These are phyloP conservation scores for Cottoperca gobio DNA, from an alignment of 2,797 vertebrate species.

Conservation along the genomic window DNA sequence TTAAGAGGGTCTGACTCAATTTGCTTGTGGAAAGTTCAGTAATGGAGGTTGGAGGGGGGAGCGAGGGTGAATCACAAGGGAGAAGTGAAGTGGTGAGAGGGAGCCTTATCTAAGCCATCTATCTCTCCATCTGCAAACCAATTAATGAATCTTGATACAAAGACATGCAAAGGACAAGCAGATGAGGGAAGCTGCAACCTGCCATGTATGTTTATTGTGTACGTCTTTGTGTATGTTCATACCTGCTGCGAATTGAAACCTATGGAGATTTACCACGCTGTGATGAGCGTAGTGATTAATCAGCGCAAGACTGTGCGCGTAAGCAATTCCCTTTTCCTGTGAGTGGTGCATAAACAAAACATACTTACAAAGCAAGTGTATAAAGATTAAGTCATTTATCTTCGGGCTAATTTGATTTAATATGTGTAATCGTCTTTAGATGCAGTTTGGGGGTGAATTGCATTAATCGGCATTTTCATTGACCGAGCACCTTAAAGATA, in stretches of 20 bases:
- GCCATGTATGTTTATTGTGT: slow-evolving; percentile 58
- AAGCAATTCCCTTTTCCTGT: slow-evolving; percentile 55
- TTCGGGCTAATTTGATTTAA: slow-evolving; percentile 65
- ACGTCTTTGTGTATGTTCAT: slow-evolving; percentile 34
- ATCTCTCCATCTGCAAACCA: slow-evolving; percentile 55
- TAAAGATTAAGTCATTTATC: slow-evolving; percentile 66
- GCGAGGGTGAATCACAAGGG: slow-evolving; percentile 49
- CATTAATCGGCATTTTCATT: slow-evolving; percentile 19
- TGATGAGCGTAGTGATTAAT: slow-evolving; percentile 60
- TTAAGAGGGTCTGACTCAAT: slow-evolving; percentile 73
- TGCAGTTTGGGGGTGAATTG: neutral
- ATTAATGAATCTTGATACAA: slow-evolving; percentile 56
- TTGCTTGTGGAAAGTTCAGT: slow-evolving; percentile 68
- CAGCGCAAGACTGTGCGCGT: slow-evolving; percentile 45
- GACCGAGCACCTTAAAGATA: neutral
- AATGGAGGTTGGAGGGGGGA: slow-evolving; percentile 53
- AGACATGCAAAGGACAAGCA: slow-evolving; percentile 39
- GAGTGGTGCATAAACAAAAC: slow-evolving; percentile 58
- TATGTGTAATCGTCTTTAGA: slow-evolving; percentile 38
- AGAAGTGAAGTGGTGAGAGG: slow-evolving; percentile 54
- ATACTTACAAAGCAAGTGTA: slow-evolving; percentile 65
- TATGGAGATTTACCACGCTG: slow-evolving; percentile 49
- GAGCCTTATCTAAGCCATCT: slow-evolving; percentile 53
- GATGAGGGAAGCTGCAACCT: slow-evolving; percentile 30
- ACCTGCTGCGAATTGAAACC: slow-evolving; percentile 49